Percentiles rank a stretch among this genome's conserved stretches.
These are phyloP conservation scores for Dryas iulia DNA, from an alignment of 1,140 invertebrate species.

Conservation along the genomic window DNA sequence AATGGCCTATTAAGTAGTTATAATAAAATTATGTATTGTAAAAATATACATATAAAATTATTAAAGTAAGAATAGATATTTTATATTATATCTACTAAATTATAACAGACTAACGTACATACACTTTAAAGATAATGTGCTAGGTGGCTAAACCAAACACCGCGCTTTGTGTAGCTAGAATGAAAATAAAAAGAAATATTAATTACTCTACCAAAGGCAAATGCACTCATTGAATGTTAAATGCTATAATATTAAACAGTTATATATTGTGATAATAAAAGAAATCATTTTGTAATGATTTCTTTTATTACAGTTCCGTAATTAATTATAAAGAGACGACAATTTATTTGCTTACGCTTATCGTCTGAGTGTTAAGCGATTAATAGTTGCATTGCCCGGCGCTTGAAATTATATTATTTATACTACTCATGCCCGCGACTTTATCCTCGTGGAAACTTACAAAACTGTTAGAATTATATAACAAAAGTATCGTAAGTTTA, in stretches of 20 bases:
- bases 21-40: too few species aligned
- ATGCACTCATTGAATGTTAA: conserved; percentile 13
- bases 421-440: too few species aligned
- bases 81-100: too few species aligned
- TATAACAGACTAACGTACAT: too few species aligned
- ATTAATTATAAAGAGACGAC: conserved; percentile 10
- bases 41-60: too few species aligned
- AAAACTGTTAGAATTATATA: too few species aligned
- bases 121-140: too few species aligned
- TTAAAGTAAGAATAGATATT: too few species aligned
- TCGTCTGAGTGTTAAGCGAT: conserved; percentile 1
- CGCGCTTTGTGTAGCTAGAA: not conserved
- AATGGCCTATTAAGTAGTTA: too few species aligned
- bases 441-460: too few species aligned
- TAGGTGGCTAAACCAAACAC: too few species aligned
- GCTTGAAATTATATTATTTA: conserved; percentile 3
- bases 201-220: conserved; percentile 3
- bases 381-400: conserved; percentile 25
- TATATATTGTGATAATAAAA: conserved; percentile 3
- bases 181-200: not conserved
- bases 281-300: not conserved
- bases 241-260: not conserved
- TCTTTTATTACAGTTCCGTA: conserved; percentile 15
- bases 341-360: conserved; percentile 16
- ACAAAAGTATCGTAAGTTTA: too few species aligned